Evolutionary conservation across 2,888 invertebrate genomes (phyloP).

Genomic region (Melieria picta): DNA sequence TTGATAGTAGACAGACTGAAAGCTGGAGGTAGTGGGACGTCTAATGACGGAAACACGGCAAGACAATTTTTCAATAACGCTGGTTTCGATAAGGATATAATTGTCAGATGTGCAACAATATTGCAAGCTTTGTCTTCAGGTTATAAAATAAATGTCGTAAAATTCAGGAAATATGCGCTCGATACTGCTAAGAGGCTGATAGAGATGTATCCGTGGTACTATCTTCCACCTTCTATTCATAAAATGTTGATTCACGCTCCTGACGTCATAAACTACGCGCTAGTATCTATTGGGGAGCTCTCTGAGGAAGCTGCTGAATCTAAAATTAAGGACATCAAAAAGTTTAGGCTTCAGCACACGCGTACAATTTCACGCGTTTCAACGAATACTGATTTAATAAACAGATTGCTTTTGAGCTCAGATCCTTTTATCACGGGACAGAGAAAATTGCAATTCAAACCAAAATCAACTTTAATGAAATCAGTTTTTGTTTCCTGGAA

Average conservation of each 20-base stretch:
- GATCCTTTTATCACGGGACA: constrained; percentile 17
- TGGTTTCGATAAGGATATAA: constrained; percentile 35
- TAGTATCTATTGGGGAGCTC: constrained; percentile 23
- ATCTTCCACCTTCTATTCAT: neutral
- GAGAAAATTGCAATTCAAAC: constrained; percentile 16
- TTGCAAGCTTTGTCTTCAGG: constrained; percentile 39
- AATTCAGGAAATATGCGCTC: constrained; percentile 38
- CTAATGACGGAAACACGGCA: constrained; percentile 40
- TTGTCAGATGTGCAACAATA: constrained; percentile 34
- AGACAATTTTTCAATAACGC: constrained; percentile 36
- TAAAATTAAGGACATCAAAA: constrained; percentile 35
- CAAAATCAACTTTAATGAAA: constrained; percentile 1
- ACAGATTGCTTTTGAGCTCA: constrained; percentile 17
- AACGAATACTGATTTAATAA: constrained; percentile 19
- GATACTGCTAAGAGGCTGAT: constrained; percentile 28
- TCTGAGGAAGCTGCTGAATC: constrained; percentile 32
- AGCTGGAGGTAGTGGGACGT: constrained; percentile 32
- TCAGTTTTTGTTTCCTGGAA: constrained; percentile 13
- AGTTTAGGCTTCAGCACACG: constrained; percentile 18
- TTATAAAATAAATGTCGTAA: constrained; percentile 37
- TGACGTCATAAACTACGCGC: constrained; percentile 18
- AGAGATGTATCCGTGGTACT: constrained; percentile 26
- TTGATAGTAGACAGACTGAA: constrained; percentile 36
- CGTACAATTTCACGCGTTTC: constrained; percentile 16
- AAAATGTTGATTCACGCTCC: constrained; percentile 32